Conservation (phyloP, 2,113 vertebrate genomes). For the Thalassarche chlororhynchos region DNA sequence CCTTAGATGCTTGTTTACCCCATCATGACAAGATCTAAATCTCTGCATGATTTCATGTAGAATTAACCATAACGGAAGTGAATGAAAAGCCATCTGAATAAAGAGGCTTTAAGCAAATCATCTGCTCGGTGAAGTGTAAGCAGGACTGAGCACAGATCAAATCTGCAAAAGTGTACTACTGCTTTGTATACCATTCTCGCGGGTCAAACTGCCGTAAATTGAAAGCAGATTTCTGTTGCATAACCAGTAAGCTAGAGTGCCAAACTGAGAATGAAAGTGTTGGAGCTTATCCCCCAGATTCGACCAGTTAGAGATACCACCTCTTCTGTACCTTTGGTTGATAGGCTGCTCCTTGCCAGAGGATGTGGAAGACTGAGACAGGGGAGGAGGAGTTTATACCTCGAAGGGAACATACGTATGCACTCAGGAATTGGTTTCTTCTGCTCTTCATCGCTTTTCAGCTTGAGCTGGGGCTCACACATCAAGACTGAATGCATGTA, state of each 20-base stretch:
- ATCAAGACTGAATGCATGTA: background rate
- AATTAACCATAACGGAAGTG: background rate
- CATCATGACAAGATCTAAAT: background rate
- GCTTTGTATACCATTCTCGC: background rate
- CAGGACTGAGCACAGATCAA: background rate
- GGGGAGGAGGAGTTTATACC: background rate
- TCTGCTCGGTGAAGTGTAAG: background rate
- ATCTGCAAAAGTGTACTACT: background rate
- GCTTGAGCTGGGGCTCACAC: background rate
- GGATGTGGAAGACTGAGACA: background rate
- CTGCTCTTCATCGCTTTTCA: background rate
- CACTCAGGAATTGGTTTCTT: background rate
- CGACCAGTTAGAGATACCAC: background rate
- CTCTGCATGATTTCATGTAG: background rate
- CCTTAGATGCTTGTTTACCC: background rate
- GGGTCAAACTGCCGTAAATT: slow-evolving; percentile 32
- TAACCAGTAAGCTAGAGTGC: background rate
- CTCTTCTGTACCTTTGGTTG: background rate
- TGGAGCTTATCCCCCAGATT: background rate
- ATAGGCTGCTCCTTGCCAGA: background rate
- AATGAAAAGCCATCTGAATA: background rate
- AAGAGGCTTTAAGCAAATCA: background rate
- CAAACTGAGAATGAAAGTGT: background rate
- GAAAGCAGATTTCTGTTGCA: slow-evolving; percentile 24
- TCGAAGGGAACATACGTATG: background rate